phyloP scores from a whole-genome alignment of 1,140 invertebrate species.

The Caerostris darwini region DNA sequence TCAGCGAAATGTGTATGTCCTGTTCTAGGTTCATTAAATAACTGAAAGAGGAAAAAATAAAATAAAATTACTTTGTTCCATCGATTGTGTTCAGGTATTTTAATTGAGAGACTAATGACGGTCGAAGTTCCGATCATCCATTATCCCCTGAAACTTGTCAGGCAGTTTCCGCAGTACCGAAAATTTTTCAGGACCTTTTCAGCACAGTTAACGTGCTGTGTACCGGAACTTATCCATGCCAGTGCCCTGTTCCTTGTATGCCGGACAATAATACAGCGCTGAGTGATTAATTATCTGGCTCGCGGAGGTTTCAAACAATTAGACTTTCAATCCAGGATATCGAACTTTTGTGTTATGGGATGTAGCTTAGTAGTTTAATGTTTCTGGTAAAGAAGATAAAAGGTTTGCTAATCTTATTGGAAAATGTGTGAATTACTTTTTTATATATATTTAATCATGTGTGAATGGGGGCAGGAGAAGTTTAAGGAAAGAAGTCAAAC shows the following conservation, averaged over 20 bases:
- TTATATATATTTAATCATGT: too few species aligned
- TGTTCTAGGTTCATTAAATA: background rate
- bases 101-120: slow-evolving; percentile 10
- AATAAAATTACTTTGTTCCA: background rate
- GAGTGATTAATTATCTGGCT: slow-evolving; percentile 51
- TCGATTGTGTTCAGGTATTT: background rate
- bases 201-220: background rate
- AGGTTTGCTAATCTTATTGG: too few species aligned
- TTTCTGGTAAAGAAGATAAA: background rate
- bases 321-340: background rate
- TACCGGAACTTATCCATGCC: background rate
- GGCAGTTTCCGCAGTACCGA: background rate
- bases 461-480: too few species aligned
- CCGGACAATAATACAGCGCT: slow-evolving; percentile 23
- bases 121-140: slow-evolving; percentile 33
- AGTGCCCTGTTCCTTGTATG: background rate
- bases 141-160: background rate
- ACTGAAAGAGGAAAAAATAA: background rate
- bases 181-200: background rate
- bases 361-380: background rate
- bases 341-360: background rate
- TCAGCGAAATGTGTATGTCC: background rate
- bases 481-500: too few species aligned
- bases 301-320: background rate
- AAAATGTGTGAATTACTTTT: too few species aligned